Evolutionary conservation across 30 jellyfish, hydroid and myxozoan species (phyloP), one percentile per base, ranked within the genome.

Genomic region (Phacellophora camtschatica): DNA sequence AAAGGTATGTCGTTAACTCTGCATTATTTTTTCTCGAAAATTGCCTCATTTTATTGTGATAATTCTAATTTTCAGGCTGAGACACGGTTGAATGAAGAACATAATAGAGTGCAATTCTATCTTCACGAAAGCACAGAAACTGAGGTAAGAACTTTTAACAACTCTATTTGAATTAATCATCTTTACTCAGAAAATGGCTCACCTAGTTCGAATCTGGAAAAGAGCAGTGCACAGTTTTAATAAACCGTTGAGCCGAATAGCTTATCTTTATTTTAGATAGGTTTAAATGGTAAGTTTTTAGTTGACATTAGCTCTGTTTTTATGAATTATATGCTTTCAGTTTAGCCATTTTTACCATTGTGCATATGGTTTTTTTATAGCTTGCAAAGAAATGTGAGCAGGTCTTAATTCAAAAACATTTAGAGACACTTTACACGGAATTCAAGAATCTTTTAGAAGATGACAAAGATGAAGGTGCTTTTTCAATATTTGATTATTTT

Each of bases 71-170:
- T n/a, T 51, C 54, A 94, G 99, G 99, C 97, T 19, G 99, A 94
- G 63, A 37, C 92, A 7, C 74, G 99, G 62, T 79, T 94, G 66
- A 87, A 94, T 30, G 99, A 94, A 82, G 99, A 94, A 66, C 97
- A 87, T 53, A 73, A 85, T 42, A 42, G 99, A 63, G 99, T 94
- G 49, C 97, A 86, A 58, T 95, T 94, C 5, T 94, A 94, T 76
- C 84, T 94, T 7, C 99, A 94, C 53, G 97, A 87, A 55, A 94
- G 99, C 89, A 86, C 99, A 36, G 96, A 87, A 83, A 94, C 77
- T 13, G 99, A 94, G 82, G 96, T 85, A 61, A 28, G 11, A 9
- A 28, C 77, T 3, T 5, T 53, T 35, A 19, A n/a, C n/a, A n/a
- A n/a, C n/a, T n/a, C n/a, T n/a, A n/a, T n/a, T n/a, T n/a, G n/a